phyloP scores from a whole-genome alignment of 2,797 vertebrate species.

The Notolepis coatsorum region DNA sequence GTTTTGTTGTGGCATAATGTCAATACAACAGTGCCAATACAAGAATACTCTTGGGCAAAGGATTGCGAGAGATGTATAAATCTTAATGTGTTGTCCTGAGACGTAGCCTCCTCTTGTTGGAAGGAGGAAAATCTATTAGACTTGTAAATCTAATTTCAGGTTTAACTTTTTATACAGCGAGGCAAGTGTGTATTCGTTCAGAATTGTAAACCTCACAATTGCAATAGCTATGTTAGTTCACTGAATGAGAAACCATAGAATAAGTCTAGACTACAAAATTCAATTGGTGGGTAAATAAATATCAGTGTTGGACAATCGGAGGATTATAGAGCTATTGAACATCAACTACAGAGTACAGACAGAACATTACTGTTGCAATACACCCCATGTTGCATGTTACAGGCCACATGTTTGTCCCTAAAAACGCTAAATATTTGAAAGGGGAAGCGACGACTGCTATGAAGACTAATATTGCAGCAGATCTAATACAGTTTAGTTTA shows the following conservation, averaged over 20 bases:
- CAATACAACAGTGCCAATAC: conserved; percentile 65
- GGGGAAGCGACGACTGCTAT: too few species aligned
- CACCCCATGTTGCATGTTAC: too few species aligned
- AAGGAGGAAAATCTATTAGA: conserved; percentile 5
- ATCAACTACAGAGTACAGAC: conserved; percentile 40
- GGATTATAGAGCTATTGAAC: conserved; percentile 39
- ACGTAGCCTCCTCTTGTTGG: conserved; percentile 3
- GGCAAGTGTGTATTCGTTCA: neutral
- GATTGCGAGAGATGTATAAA: conserved; percentile 17
- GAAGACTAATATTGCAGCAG: too few species aligned
- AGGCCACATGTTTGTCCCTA: too few species aligned
- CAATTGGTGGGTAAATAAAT: conserved; percentile 48
- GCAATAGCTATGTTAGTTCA: conserved; percentile 5
- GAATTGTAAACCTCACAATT: conserved; percentile 19
- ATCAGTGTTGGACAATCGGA: conserved; percentile 50
- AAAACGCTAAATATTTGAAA: too few species aligned
- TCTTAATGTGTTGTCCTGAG: conserved; percentile 21
- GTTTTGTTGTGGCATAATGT: conserved; percentile 65
- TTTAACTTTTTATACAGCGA: conserved; percentile 21
- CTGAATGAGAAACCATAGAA: conserved; percentile 40
- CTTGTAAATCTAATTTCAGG: conserved; percentile 11
- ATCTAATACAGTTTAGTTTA: too few species aligned
- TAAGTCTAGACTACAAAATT: conserved; percentile 54
- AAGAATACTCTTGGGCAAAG: conserved; percentile 25
- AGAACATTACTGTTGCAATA: too few species aligned